phyloP scores from a whole-genome alignment of 2,797 vertebrate genomes.

The Parambassis ranga region DNA sequence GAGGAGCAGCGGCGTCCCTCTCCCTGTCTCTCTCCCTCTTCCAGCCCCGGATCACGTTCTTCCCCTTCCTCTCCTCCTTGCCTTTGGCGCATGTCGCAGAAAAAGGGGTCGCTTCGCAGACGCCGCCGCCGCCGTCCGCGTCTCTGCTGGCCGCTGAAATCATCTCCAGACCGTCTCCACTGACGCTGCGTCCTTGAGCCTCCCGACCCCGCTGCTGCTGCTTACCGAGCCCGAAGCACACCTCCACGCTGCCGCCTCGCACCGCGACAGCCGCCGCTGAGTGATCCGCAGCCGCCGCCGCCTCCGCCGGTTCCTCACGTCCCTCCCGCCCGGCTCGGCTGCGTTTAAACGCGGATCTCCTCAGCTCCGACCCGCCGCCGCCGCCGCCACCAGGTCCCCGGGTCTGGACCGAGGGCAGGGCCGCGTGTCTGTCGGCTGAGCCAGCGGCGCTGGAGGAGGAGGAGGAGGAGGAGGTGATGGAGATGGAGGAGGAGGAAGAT shows the following conservation, averaged over 20 bases:
- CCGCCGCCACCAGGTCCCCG: conserved; percentile 83
- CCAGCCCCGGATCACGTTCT: conserved; percentile 70
- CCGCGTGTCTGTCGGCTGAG: conserved; percentile 70
- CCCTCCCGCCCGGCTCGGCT: conserved; percentile 74
- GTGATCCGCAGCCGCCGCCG: conserved; percentile 26
- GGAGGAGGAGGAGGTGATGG: conserved; percentile 72
- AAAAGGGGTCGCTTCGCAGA: conserved; percentile 66
- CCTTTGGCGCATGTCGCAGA: conserved; percentile 58
- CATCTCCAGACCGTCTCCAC: conserved; percentile 53
- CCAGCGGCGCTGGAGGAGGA: conserved; percentile 78
- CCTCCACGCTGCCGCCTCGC: conserved; percentile 28
- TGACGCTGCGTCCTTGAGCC: conserved; percentile 59
- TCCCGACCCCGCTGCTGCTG: conserved; percentile 41
- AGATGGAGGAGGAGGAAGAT: conserved; percentile 76
- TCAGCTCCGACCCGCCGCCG: conserved; percentile 84
- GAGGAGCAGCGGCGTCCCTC: conserved; percentile 51
- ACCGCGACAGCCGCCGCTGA: conserved; percentile 23
- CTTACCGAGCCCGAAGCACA: conserved; percentile 21
- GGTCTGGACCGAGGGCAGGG: conserved; percentile 70
- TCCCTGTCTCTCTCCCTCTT: conserved; percentile 66
- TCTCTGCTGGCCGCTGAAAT: conserved; percentile 61
- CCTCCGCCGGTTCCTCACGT: conserved; percentile 84
- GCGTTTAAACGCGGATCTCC: conserved; percentile 91
- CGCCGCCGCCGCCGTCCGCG: conserved; percentile 26
- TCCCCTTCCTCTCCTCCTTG: conserved; percentile 70